These are phyloP conservation scores for Hipposideros larvatus DNA, from an alignment of 2,797 vertebrate genomes.

Conservation along the genomic window DNA sequence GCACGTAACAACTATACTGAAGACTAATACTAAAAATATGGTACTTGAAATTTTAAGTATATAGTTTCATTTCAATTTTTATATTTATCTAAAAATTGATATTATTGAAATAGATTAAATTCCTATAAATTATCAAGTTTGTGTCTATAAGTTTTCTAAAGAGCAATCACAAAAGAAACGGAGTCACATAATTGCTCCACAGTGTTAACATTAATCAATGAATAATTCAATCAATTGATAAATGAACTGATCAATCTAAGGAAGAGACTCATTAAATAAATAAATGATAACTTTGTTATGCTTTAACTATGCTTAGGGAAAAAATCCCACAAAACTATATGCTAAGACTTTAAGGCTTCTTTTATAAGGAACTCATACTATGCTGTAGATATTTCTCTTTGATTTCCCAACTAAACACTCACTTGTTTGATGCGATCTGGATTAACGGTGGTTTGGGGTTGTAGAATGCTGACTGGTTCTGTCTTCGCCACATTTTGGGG, in stretches of 20 bases:
- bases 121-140: conserved; percentile 47
- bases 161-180: neutral
- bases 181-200: conserved; percentile 30
- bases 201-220: conserved; percentile 45
- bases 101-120: conserved; percentile 52
- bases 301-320: neutral
- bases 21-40: conserved; percentile 43
- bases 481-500: conserved; percentile 99
- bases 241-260: conserved; percentile 29
- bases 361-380: conserved; percentile 73
- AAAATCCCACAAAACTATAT: neutral
- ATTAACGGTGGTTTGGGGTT: conserved; percentile 99
- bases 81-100: conserved; percentile 58
- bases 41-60: conserved; percentile 42
- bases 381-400: conserved; percentile 82
- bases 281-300: conserved; percentile 3
- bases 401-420: conserved; percentile 89
- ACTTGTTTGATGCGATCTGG: conserved; percentile 99
- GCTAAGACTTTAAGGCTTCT: conserved; percentile 71
- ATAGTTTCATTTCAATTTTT: conserved; percentile 54
- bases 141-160: conserved; percentile 28
- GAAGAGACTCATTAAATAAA: conserved; percentile 69
- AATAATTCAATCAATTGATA: conserved; percentile 26
- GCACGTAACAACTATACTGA: conserved; percentile 21
- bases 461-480: conserved; percentile 99